Evolutionary conservation across 1,140 invertebrate species (phyloP).

Genomic region (Neodiprion virginianus): DNA sequence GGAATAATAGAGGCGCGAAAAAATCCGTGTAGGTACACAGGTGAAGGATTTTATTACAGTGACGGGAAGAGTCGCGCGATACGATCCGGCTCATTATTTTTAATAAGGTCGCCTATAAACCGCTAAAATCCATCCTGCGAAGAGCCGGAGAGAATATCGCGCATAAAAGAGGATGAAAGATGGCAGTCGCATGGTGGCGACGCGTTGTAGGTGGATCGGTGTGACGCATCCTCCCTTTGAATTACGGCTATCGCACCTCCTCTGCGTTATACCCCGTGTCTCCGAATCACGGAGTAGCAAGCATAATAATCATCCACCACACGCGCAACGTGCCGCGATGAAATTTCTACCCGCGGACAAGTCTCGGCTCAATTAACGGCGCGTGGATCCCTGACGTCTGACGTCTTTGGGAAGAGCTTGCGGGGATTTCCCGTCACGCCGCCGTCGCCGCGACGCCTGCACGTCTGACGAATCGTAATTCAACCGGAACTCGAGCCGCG

Average conservation of each 20-base stretch:
- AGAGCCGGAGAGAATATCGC: neutral
- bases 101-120: conserved; percentile 51
- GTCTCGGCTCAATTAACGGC: too few species aligned
- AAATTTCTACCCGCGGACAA: too few species aligned
- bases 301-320: too few species aligned
- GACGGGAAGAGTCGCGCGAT: conserved; percentile 37
- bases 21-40: neutral
- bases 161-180: conserved; percentile 32
- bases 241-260: neutral
- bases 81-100: conserved; percentile 52
- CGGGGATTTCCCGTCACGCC: neutral
- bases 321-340: too few species aligned
- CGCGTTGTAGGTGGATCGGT: conserved; percentile 46
- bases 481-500: neutral
- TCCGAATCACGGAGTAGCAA: too few species aligned
- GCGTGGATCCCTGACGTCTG: neutral
- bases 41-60: conserved; percentile 46
- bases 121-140: conserved; percentile 42
- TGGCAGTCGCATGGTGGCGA: conserved; percentile 21
- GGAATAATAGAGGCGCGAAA: neutral
- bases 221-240: conserved; percentile 41
- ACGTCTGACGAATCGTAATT: conserved; percentile 7
- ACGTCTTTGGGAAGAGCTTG: neutral
- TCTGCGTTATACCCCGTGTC: neutral
- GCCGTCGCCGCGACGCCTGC: neutral